Percentiles rank a stretch among this genome's conserved stretches.
phyloP scores from a whole-genome alignment of 2,113 vertebrate genomes.

The Halichoerus grypus region DNA sequence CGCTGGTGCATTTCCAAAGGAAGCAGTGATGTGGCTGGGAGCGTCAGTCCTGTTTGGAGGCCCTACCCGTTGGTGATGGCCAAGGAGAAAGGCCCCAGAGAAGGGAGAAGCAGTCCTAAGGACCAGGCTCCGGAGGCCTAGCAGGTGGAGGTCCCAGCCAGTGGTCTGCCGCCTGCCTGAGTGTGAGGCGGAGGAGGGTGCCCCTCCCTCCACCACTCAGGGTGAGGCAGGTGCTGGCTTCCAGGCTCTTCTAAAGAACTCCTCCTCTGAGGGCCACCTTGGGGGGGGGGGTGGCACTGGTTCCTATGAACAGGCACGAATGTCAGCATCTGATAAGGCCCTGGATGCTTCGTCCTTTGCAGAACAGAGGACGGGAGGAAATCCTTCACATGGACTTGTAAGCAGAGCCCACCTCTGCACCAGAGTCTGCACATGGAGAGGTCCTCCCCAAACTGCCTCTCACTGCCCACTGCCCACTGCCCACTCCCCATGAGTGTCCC shows the following conservation, averaged over 20 bases:
- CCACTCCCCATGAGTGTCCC: rapidly evolving
- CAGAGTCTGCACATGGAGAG: neutral
- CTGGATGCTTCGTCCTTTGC: neutral
- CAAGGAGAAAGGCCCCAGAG: neutral
- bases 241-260: neutral
- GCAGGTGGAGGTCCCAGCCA: neutral
- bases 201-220: rapidly evolving
- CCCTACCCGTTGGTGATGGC: neutral
- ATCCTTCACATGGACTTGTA: neutral
- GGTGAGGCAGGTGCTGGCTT: rapidly evolving
- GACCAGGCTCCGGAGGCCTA: neutral
- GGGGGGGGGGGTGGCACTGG: neutral
- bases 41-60: neutral
- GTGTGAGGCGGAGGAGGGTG: neutral
- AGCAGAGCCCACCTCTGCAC: neutral
- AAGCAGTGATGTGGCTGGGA: rapidly evolving
- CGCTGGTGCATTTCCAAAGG: rapidly evolving
- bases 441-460: neutral
- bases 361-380: neutral
- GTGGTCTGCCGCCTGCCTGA: neutral
- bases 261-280: neutral
- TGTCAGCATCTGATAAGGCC: neutral
- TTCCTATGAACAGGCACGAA: too few species aligned
- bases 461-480: rapidly evolving
- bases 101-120: neutral